phyloP scores from a whole-genome alignment of 2,888 invertebrate genomes.

The Netelia virgata region DNA sequence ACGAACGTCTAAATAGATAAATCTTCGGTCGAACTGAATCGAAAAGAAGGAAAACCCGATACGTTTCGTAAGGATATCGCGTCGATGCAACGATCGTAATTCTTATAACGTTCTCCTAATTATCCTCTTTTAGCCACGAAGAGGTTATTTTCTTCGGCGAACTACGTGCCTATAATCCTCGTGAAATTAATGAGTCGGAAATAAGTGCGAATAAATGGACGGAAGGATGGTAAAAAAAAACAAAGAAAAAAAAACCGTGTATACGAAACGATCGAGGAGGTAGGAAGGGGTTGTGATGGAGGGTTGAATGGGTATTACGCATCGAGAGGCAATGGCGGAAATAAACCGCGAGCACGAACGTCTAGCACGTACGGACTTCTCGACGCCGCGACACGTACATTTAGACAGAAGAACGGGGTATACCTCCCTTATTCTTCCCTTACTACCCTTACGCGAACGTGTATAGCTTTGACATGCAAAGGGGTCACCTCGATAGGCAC shows the following conservation, averaged over 20 bases:
- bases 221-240: background rate
- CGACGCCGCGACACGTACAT: conserved; percentile 32
- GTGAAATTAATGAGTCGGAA: too few species aligned
- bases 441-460: conserved; percentile 8
- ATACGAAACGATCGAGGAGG: background rate
- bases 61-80: too few species aligned
- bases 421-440: background rate
- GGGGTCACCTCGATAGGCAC: conserved; percentile 21
- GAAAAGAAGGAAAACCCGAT: too few species aligned
- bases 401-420: background rate
- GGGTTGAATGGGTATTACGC: conserved; percentile 10
- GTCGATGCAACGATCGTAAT: too few species aligned
- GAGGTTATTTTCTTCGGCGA: too few species aligned
- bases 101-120: too few species aligned
- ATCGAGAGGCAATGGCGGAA: conserved; percentile 9
- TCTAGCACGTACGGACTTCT: conserved; percentile 57
- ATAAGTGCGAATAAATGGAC: too few species aligned
- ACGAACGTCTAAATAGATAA: too few species aligned
- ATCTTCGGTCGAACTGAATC: too few species aligned
- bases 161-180: too few species aligned
- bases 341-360: conserved; percentile 18
- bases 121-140: too few species aligned
- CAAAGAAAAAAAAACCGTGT: background rate
- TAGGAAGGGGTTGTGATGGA: background rate
- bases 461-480: conserved; percentile 5